Evolutionary conservation across 1,140 invertebrate genomes (phyloP).

Genomic region (Camponotus floridanus): DNA sequence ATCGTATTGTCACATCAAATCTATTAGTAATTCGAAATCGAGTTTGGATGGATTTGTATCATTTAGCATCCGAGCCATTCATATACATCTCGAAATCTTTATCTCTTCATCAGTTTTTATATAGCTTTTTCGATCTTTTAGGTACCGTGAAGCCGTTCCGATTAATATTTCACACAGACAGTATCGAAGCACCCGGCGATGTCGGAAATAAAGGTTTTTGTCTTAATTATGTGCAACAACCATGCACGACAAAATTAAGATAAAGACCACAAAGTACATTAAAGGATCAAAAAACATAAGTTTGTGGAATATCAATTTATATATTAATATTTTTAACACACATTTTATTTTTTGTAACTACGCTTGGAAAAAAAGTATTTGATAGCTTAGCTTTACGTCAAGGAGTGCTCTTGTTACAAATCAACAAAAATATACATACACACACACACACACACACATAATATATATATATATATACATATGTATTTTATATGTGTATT

Average conservation of each 20-base stretch:
- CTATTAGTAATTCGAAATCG: too few relatives aligned
- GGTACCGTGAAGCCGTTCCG: conserved; percentile 93
- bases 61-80: too few relatives aligned
- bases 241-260: conserved; percentile 88
- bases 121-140: conserved; percentile 81
- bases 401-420: conserved; percentile 10
- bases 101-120: not conserved
- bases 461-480: too few relatives aligned
- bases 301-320: conserved; percentile 49
- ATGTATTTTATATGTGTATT: too few relatives aligned
- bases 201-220: conserved; percentile 93
- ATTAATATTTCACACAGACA: conserved; percentile 92
- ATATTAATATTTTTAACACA: conserved; percentile 61
- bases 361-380: conserved; percentile 19
- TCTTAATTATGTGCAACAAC: conserved; percentile 93
- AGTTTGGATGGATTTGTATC: too few relatives aligned
- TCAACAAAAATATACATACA: not conserved
- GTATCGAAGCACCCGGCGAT: conserved; percentile 91
- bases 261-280: conserved; percentile 30
- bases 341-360: conserved; percentile 15
- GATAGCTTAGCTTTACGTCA: conserved; percentile 22
- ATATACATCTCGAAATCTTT: not conserved
- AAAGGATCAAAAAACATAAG: conserved; percentile 5
- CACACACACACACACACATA: too few relatives aligned
- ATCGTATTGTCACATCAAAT: too few relatives aligned